Conservation (phyloP, 2,113 vertebrate species). For the Buteo buteo region DNA sequence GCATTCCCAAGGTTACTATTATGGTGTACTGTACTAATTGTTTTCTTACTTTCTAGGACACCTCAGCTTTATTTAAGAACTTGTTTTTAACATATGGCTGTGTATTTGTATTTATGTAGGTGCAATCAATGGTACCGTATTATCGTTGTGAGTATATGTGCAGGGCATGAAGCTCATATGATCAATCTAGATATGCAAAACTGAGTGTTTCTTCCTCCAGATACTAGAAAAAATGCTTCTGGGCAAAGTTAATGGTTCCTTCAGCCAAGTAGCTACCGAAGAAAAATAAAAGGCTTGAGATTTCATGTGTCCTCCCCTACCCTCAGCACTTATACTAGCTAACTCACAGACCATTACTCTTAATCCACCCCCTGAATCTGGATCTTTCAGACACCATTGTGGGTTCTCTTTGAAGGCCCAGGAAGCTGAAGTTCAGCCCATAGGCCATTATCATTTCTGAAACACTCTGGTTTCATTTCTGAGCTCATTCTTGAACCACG, state of each 20-base stretch:
- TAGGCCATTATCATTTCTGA: background rate
- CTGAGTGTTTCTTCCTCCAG: background rate
- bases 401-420: background rate
- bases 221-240: background rate
- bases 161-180: background rate
- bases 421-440: background rate
- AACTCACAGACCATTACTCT: background rate
- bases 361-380: background rate
- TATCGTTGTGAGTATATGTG: background rate
- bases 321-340: background rate
- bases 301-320: background rate
- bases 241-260: background rate
- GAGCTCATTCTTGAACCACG: background rate
- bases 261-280: background rate
- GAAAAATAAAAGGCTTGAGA: background rate
- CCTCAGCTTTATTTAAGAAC: background rate
- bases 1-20: background rate
- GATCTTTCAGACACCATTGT: background rate
- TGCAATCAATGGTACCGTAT: background rate
- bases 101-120: background rate
- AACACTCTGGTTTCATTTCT: background rate
- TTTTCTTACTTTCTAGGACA: background rate
- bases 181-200: background rate
- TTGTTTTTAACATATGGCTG: background rate
- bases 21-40: background rate